These are phyloP conservation scores for Chironomus striatipennis DNA, from an alignment of 1,140 invertebrate species.

Conservation along the genomic window DNA sequence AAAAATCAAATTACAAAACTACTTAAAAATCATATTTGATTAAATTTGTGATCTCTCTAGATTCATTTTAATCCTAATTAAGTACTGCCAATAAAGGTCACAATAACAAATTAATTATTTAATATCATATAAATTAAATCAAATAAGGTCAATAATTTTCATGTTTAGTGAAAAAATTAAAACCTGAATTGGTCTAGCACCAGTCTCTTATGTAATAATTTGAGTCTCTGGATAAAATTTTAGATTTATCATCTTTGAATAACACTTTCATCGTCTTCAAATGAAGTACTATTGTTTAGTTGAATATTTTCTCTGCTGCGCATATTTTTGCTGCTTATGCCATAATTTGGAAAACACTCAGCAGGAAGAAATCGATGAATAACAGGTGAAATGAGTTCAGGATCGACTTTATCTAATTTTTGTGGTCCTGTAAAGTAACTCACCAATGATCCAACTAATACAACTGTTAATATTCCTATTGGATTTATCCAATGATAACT, in stretches of 20 bases:
- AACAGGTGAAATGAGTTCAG: conserved; percentile 51
- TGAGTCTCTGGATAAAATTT: background rate
- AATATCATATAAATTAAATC: too few relatives aligned
- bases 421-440: conserved; percentile 56
- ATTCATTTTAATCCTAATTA: too few relatives aligned
- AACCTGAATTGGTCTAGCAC: background rate
- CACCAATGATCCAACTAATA: conserved; percentile 55
- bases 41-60: too few relatives aligned
- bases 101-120: too few relatives aligned
- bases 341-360: conserved; percentile 32
- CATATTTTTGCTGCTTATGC: background rate
- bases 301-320: background rate
- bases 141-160: too few relatives aligned
- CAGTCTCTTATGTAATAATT: background rate
- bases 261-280: background rate
- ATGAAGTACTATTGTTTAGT: background rate
- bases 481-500: conserved; percentile 73
- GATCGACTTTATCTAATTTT: conserved; percentile 49
- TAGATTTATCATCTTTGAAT: background rate
- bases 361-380: conserved; percentile 43
- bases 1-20: too few relatives aligned
- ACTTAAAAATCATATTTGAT: too few relatives aligned
- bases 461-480: conserved; percentile 49
- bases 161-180: too few relatives aligned
- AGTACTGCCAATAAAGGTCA: too few relatives aligned